Percentiles rank a stretch among this genome's conserved stretches.
phyloP scores from a whole-genome alignment of 2,797 vertebrate genomes.

The Potorous gilbertii region DNA sequence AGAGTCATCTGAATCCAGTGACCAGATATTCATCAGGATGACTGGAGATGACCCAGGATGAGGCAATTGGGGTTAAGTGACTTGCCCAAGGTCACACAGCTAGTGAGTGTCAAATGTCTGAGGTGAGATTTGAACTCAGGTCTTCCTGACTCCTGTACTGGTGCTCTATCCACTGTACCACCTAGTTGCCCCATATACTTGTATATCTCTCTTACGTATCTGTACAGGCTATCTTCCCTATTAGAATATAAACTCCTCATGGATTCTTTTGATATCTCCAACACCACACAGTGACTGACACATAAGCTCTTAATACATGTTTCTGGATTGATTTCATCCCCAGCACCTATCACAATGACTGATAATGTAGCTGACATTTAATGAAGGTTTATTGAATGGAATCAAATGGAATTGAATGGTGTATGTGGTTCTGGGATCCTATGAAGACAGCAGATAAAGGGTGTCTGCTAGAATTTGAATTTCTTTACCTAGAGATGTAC shows the following conservation, averaged over 20 bases:
- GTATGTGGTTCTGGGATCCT: background rate
- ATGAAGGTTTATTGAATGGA: background rate
- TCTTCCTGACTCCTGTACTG: no score
- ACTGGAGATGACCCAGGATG: no score
- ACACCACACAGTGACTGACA: background rate
- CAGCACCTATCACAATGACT: background rate
- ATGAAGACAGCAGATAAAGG: background rate
- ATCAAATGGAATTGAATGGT: background rate
- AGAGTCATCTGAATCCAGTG: no score
- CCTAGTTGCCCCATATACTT: no score
- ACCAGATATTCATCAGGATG: no score
- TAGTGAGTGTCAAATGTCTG: no score
- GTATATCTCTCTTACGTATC: background rate
- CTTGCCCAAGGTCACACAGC: no score
- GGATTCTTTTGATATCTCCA: background rate
- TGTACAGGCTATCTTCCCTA: background rate
- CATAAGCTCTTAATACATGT: background rate
- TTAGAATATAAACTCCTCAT: background rate
- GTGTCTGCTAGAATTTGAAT: background rate
- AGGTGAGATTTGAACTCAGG: no score
- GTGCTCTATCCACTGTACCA: no score
- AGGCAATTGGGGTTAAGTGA: no score
- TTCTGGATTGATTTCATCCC: background rate
- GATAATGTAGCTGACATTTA: background rate
- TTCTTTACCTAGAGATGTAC: background rate